Percentiles rank a stretch among this genome's conserved stretches.
Conservation (phyloP, 1,140 invertebrate species). For the Bombus consobrinus region DNA sequence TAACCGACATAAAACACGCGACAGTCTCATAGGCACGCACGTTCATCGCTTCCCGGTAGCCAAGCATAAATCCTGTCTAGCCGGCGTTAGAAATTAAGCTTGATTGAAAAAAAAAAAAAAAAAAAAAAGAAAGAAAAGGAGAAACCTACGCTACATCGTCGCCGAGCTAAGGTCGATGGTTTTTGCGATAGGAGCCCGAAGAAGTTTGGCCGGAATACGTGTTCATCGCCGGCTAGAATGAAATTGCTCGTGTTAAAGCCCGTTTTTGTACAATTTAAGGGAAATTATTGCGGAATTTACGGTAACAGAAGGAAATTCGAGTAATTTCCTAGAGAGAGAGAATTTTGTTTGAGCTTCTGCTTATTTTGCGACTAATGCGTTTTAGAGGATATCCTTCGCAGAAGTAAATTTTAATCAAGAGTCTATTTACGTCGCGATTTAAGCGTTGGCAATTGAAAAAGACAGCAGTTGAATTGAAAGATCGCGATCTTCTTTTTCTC, state of each 20-base stretch:
- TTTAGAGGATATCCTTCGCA: background rate
- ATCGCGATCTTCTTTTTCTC: background rate
- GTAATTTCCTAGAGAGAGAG: background rate
- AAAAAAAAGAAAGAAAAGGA: conserved; percentile 53
- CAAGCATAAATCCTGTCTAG: conserved; percentile 69
- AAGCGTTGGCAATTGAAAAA: background rate
- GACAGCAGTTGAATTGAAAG: background rate
- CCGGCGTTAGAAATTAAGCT: conserved; percentile 76
- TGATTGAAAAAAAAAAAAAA: conserved; percentile 66
- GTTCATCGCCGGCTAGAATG: background rate
- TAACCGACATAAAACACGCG: conserved; percentile 77
- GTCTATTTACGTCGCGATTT: background rate
- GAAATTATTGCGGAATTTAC: background rate
- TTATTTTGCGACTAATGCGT: background rate
- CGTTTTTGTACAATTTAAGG: background rate
- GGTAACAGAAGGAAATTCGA: background rate
- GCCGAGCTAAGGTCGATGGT: background rate
- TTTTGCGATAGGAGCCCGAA: background rate
- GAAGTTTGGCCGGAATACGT: background rate
- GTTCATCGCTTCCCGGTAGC: conserved; percentile 49
- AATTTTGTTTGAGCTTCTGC: background rate
- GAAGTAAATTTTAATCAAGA: background rate
- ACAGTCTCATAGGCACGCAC: conserved; percentile 74
- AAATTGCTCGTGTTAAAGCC: background rate
- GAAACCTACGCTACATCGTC: conserved; percentile 52